Evolutionary conservation across 2,888 invertebrate genomes (phyloP).

Genomic region (Agriopis leucophaearia): DNA sequence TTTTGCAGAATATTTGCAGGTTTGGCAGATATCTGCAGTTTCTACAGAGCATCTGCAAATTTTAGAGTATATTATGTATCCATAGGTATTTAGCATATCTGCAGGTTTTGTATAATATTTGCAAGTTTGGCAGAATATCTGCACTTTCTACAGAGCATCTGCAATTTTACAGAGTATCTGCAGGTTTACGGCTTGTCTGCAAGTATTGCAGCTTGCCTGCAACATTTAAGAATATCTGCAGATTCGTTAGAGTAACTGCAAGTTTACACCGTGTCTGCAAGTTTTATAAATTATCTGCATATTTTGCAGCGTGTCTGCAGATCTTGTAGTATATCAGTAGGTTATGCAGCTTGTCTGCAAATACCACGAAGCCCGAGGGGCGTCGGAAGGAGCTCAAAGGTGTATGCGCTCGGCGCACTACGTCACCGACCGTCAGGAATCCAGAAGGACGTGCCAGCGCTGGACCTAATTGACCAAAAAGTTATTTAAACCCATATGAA

Average conservation of each 20-base stretch:
- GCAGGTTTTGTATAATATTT: too few species aligned
- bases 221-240: not conserved
- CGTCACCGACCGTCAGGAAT: slow-evolving; percentile 87
- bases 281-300: not conserved
- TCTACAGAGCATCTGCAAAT: too few species aligned
- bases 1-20: too few species aligned
- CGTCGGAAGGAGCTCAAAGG: slow-evolving; percentile 54
- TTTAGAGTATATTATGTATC: too few species aligned
- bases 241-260: not conserved
- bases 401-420: slow-evolving; percentile 66
- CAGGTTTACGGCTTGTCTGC: not conserved
- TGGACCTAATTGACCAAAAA: slow-evolving; percentile 88
- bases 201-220: not conserved
- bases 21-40: too few species aligned
- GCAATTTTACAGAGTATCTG: not conserved
- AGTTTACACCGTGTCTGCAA: not conserved
- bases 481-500: not conserved
- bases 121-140: too few species aligned
- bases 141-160: not conserved
- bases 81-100: too few species aligned
- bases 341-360: slow-evolving; percentile 17
- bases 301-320: not conserved
- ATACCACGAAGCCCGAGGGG: slow-evolving; percentile 41
- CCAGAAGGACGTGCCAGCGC: slow-evolving; percentile 96
- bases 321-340: not conserved